Percentiles rank a stretch among this genome's conserved stretches.
Evolutionary conservation across 2,797 vertebrate genomes (phyloP).

Genomic region (Petrocephalus schoutedeni): DNA sequence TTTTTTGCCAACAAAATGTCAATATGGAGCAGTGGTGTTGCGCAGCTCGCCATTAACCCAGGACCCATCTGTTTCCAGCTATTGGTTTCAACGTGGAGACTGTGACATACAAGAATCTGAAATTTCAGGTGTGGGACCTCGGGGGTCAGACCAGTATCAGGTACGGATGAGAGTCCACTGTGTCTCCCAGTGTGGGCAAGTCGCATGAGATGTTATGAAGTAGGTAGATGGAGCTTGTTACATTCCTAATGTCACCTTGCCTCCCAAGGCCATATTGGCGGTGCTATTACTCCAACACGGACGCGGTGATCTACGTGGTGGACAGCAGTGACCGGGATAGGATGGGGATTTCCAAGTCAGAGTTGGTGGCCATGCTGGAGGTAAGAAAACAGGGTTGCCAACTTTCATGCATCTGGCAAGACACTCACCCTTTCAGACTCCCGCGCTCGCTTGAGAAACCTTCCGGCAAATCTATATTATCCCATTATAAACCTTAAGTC

Average conservation of each 20-base stretch:
- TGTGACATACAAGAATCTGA: conserved; percentile 91
- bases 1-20: background rate
- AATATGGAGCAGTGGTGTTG: background rate
- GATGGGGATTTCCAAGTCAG: conserved; percentile 96
- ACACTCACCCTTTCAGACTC: too few species aligned
- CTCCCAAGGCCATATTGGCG: conserved; percentile 87
- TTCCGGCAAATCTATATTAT: too few species aligned
- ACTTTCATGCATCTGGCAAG: too few species aligned
- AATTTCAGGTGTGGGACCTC: conserved; percentile 97
- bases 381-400: conserved; percentile 47
- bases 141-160: conserved; percentile 98
- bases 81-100: conserved; percentile 98
- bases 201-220: background rate
- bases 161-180: conserved; percentile 48
- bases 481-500: too few species aligned
- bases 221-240: background rate
- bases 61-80: conserved; percentile 59
- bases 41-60: background rate
- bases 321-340: conserved; percentile 97
- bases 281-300: conserved; percentile 98
- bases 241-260: background rate
- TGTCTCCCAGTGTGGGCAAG: background rate
- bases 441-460: too few species aligned
- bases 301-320: conserved; percentile 95
- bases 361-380: conserved; percentile 97